These are phyloP conservation scores for Meriones psammophilus DNA, from an alignment of 2,797 vertebrate species.

Conservation along the genomic window DNA sequence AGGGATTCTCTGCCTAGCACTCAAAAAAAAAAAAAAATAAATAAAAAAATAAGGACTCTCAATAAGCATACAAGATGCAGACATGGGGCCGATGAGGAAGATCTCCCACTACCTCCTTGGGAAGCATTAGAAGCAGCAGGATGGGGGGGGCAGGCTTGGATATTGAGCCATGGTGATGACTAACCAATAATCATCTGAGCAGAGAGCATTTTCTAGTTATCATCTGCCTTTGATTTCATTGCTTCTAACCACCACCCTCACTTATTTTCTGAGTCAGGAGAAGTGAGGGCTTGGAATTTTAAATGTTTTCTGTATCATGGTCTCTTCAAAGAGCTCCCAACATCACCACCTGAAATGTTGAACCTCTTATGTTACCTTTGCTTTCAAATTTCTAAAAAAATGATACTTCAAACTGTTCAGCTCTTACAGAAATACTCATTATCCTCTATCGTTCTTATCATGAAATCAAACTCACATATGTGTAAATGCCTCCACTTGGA, in stretches of 20 bases:
- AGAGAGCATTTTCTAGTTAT: neutral
- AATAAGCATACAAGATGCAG: neutral
- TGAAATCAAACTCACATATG: slow-evolving; percentile 72
- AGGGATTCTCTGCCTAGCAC: neutral
- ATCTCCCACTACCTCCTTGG: neutral
- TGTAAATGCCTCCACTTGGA: slow-evolving; percentile 72
- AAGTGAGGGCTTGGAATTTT: slow-evolving; percentile 45
- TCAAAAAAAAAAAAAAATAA: neutral
- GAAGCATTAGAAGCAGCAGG: neutral
- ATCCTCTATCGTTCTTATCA: slow-evolving; percentile 26
- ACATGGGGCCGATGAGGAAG: neutral
- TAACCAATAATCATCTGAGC: slow-evolving; percentile 14
- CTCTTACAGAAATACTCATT: slow-evolving; percentile 47
- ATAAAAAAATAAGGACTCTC: neutral
- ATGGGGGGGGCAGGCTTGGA: neutral
- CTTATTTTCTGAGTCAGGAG: slow-evolving; percentile 43
- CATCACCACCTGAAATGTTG: slow-evolving; percentile 35
- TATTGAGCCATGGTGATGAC: neutral
- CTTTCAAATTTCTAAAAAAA: slow-evolving; percentile 59
- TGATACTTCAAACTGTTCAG: slow-evolving; percentile 57
- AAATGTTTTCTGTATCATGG: neutral
- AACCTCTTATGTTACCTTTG: neutral
- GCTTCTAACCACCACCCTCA: neutral
- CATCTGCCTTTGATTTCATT: slow-evolving; percentile 48
- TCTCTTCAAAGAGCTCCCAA: slow-evolving; percentile 38